phyloP scores from a whole-genome alignment of 2,888 invertebrate species.

The Agriopis aurantiaria region DNA sequence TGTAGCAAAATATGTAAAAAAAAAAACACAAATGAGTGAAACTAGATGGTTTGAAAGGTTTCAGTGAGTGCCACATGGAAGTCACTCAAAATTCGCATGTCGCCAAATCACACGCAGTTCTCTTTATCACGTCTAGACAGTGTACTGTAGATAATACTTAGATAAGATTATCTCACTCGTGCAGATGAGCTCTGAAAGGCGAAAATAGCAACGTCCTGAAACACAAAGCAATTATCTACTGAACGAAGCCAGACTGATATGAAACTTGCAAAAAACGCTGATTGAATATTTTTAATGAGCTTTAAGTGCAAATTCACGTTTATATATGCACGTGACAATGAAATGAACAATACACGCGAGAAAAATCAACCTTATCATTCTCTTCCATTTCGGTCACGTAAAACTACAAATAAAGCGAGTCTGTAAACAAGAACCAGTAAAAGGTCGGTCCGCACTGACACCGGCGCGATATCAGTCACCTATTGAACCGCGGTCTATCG shows the following conservation, averaged over 20 bases:
- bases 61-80: too few relatives aligned
- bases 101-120: conserved; percentile 7
- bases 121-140: conserved; percentile 43
- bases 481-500: conserved; percentile 87
- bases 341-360: not conserved
- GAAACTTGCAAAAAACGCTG: not conserved
- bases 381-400: conserved; percentile 12
- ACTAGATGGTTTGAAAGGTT: too few relatives aligned
- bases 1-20: too few relatives aligned
- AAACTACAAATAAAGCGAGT: conserved; percentile 45
- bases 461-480: conserved; percentile 81
- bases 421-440: conserved; percentile 74
- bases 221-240: not conserved
- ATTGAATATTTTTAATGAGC: not conserved
- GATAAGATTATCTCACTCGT: conserved; percentile 19
- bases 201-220: not conserved
- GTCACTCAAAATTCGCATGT: conserved; percentile 10
- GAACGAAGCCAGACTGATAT: not conserved
- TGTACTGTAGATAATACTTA: conserved; percentile 11
- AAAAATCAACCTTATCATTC: not conserved
- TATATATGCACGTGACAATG: not conserved
- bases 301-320: not conserved
- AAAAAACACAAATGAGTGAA: too few relatives aligned
- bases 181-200: conserved; percentile 2
- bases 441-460: conserved; percentile 79